These are phyloP conservation scores for Nyctereutes procyonoides DNA, from an alignment of 2,113 vertebrate species.

Conservation along the genomic window DNA sequence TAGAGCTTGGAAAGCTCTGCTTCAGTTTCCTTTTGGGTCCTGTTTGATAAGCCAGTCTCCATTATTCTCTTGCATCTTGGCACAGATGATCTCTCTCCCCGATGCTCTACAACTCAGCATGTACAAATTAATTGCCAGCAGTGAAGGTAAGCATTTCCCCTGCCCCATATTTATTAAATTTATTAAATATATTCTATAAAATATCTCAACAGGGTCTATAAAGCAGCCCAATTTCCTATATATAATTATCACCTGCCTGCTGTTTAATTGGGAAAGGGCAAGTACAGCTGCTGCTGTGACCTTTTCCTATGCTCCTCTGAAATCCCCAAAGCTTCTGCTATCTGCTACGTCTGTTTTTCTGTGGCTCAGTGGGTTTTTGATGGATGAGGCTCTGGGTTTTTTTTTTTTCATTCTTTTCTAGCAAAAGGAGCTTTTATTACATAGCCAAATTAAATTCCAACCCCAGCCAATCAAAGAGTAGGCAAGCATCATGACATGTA, in stretches of 20 bases:
- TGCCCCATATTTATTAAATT: conserved; percentile 61
- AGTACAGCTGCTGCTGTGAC: conserved; percentile 38
- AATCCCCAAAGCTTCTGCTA: conserved; percentile 18
- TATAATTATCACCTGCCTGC: conserved; percentile 59
- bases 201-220: conserved; percentile 15
- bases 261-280: conserved; percentile 58
- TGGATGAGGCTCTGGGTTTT: not conserved
- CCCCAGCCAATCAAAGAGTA: conserved; percentile 29
- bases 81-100: not conserved
- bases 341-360: conserved; percentile 11
- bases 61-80: not conserved
- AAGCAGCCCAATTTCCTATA: conserved; percentile 5
- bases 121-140: conserved; percentile 53
- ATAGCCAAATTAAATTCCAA: conserved; percentile 42
- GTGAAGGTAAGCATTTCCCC: conserved; percentile 1
- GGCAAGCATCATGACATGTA: not conserved
- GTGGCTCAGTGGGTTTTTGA: not conserved
- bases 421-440: conserved; percentile 15
- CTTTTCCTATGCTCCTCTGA: conserved; percentile 10
- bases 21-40: conserved; percentile 42
- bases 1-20: not conserved
- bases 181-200: conserved; percentile 57
- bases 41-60: conserved; percentile 8
- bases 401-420: not conserved
- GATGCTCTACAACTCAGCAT: not conserved